Percentiles rank a stretch among this genome's conserved stretches.
These are phyloP conservation scores for Ephialtes manifestator DNA, from an alignment of 2,888 invertebrate species.

Conservation along the genomic window DNA sequence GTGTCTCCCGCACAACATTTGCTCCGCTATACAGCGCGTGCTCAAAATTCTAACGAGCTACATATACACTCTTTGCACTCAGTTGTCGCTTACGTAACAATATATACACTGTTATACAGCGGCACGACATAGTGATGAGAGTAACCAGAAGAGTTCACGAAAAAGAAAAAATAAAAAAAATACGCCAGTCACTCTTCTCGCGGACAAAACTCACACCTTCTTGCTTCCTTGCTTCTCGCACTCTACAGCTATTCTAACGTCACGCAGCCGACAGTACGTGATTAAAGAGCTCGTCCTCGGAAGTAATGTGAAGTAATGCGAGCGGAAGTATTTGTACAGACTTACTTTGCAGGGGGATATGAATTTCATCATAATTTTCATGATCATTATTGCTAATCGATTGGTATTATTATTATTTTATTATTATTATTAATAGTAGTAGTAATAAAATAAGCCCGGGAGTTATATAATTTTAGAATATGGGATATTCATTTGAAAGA, in stretches of 20 bases:
- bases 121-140: conserved; percentile 20
- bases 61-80: conserved; percentile 49
- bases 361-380: neutral
- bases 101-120: conserved; percentile 23
- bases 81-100: conserved; percentile 54
- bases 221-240: conserved; percentile 26
- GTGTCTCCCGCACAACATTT: conserved; percentile 13
- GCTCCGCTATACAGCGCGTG: conserved; percentile 57
- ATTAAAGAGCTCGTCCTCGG: conserved; percentile 40
- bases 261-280: conserved; percentile 29
- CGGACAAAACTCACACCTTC: conserved; percentile 38
- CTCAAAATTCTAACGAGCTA: conserved; percentile 67
- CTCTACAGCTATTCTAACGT: neutral
- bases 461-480: no score
- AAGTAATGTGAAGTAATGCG: conserved; percentile 51
- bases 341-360: neutral
- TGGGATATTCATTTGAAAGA: no score
- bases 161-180: conserved; percentile 24
- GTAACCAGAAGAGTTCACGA: conserved; percentile 5
- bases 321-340: conserved; percentile 53
- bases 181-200: conserved; percentile 28
- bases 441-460: neutral
- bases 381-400: neutral
- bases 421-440: no score
- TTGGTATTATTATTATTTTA: neutral